Evolutionary conservation across 1,140 invertebrate genomes (phyloP), one percentile per base, ranked within the genome.

Genomic region (Conus betulinus): DNA sequence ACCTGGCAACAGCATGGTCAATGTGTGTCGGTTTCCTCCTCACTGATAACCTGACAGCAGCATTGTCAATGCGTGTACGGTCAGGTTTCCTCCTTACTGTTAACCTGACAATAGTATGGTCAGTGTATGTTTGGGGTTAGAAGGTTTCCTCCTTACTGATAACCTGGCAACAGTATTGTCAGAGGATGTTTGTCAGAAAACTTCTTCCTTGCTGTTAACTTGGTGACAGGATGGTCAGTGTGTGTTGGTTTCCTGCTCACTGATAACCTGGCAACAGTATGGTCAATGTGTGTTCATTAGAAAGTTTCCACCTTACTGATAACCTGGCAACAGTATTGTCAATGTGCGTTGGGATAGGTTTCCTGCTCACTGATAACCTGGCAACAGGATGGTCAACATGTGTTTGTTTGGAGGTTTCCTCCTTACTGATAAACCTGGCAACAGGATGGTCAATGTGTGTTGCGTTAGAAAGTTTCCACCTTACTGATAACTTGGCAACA

Each of bases 31-130:
- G 99, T 98, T 94, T 99, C 98, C 95, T 99, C 99, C 96, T 99
- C 99, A 39, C 97, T 97, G 89, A 98, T 98, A 94, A 39, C 39
- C 39, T 39, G 99, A 99, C 67, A 99, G 97, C 25, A 99, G 96
- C 51, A 99, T 99, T 17, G 98, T 97, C 2, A 99, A 98, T 92
- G 99, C 99, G 94, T 99, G 99, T 99, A 99, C 99, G 8, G 98
- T 98, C 96, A 99, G 98, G 93, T 39, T 39, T 39, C 39, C 39
- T 39, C 39, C 39, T 39, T 39, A 39, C 39, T 98, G 99, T 94
- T 99, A 99, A 67, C 98, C 97, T 97, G 90, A n/a, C 81, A 83
- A 83, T 20, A 83, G 20, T 55, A 83, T 11, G 27, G 76, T 79
- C 27, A 79, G 76, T 17, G 39, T 39, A 3, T 39, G 39, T 39